A percentile compares a stretch with the other conserved stretches of the same genome.
These are phyloP conservation scores for Phoenicopterus ruber DNA, from an alignment of 2,113 vertebrate genomes.

Conservation along the genomic window DNA sequence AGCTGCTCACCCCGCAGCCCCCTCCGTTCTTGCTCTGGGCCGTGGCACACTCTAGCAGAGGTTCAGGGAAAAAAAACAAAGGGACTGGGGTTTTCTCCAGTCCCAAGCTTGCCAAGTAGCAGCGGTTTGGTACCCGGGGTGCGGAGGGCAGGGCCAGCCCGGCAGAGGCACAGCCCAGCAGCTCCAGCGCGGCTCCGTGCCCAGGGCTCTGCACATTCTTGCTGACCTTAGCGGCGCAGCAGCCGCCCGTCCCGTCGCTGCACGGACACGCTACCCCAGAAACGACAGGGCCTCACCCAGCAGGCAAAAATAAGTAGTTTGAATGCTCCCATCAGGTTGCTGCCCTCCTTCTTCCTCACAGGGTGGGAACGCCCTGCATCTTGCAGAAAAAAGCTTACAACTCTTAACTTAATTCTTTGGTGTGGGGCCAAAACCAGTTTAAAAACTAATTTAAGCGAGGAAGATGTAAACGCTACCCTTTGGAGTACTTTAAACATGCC, in stretches of 20 bases:
- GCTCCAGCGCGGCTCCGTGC: no score
- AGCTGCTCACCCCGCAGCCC: neutral
- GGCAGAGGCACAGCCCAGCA: no score
- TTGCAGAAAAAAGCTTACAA: neutral
- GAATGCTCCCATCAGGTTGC: no score
- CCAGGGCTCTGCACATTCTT: accelerated
- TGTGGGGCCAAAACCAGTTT: neutral
- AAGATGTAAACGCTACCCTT: neutral
- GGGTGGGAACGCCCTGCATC: neutral
- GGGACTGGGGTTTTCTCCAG: neutral
- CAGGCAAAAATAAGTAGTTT: neutral
- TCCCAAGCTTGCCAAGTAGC: neutral
- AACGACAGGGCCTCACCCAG: neutral
- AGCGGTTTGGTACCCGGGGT: neutral
- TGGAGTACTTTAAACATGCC: neutral
- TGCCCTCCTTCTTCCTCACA: neutral
- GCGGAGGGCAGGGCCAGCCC: neutral
- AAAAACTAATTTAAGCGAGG: neutral
- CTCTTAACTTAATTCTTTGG: neutral
- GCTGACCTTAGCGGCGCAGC: neutral
- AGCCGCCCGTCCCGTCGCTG: neutral
- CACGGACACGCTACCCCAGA: neutral
- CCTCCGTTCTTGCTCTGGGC: neutral
- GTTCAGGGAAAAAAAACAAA: no score
- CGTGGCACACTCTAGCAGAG: neutral